Percentiles rank a stretch among this genome's conserved stretches.
These are phyloP conservation scores for Australoheros scitulus DNA, from an alignment of 2,113 vertebrate species.

Conservation along the genomic window DNA sequence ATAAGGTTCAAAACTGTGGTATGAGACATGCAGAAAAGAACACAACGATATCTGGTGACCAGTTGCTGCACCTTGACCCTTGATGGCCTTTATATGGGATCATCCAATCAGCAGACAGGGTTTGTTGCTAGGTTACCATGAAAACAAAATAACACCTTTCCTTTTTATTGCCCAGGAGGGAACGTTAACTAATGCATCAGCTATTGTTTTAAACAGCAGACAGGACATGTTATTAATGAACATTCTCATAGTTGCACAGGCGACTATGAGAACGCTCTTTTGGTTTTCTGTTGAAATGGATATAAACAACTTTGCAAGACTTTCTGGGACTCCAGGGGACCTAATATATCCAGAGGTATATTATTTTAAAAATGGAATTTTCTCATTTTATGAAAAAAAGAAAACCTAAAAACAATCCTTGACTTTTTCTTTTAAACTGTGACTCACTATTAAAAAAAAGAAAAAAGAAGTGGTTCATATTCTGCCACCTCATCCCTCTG, in stretches of 20 bases:
- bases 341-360: background rate
- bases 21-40: background rate
- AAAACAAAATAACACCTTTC: slow-evolving; percentile 22
- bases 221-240: background rate
- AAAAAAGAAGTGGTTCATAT: background rate
- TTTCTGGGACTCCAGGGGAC: background rate
- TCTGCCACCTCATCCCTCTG: background rate
- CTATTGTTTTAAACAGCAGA: slow-evolving; percentile 18
- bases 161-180: background rate
- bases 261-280: background rate
- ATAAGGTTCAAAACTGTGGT: slow-evolving; percentile 43
- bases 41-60: slow-evolving; percentile 18
- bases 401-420: no score
- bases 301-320: background rate
- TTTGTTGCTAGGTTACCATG: slow-evolving; percentile 22
- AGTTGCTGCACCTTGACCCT: slow-evolving; percentile 35
- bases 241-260: background rate
- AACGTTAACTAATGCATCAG: slow-evolving; percentile 2
- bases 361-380: no score
- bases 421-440: background rate
- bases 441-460: background rate
- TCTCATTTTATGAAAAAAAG: no score
- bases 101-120: background rate
- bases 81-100: slow-evolving; percentile 1
- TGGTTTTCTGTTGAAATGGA: no score